These are phyloP conservation scores for Mastomys natalensis DNA, from an alignment of 2,113 vertebrate genomes.

Conservation along the genomic window DNA sequence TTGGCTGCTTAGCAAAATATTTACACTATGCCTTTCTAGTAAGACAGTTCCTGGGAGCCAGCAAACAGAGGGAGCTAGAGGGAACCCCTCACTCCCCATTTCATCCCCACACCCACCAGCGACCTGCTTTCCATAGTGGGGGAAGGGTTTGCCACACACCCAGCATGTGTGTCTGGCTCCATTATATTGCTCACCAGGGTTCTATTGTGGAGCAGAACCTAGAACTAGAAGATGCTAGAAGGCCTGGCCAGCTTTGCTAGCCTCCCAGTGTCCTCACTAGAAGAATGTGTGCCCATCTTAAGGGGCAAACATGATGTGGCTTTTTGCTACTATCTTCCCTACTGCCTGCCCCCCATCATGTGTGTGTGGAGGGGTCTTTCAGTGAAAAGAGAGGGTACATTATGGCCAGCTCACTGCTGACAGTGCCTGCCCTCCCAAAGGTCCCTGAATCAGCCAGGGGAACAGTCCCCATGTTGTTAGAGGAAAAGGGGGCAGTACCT, in stretches of 20 bases:
- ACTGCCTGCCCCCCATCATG: neutral
- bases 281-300: neutral
- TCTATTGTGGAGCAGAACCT: neutral
- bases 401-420: neutral
- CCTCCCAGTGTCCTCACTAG: neutral
- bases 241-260: neutral
- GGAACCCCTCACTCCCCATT: neutral
- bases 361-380: neutral
- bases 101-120: neutral
- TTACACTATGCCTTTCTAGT: slow-evolving; percentile 70
- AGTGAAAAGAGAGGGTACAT: neutral
- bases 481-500: neutral
- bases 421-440: neutral
- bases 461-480: neutral
- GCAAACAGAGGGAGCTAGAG: slow-evolving; percentile 27
- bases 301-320: neutral
- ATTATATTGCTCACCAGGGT: neutral
- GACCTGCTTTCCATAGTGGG: neutral
- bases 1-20: slow-evolving; percentile 80
- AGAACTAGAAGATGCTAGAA: slow-evolving; percentile 5
- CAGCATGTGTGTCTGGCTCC: neutral
- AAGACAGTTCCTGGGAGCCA: slow-evolving; percentile 72
- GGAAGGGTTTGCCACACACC: neutral
- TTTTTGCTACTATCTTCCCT: neutral
- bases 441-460: neutral